A percentile compares a stretch with the other conserved stretches of the same genome.
Evolutionary conservation across 2,113 vertebrate genomes (phyloP).

Genomic region (pig (Sus scrofa)): DNA sequence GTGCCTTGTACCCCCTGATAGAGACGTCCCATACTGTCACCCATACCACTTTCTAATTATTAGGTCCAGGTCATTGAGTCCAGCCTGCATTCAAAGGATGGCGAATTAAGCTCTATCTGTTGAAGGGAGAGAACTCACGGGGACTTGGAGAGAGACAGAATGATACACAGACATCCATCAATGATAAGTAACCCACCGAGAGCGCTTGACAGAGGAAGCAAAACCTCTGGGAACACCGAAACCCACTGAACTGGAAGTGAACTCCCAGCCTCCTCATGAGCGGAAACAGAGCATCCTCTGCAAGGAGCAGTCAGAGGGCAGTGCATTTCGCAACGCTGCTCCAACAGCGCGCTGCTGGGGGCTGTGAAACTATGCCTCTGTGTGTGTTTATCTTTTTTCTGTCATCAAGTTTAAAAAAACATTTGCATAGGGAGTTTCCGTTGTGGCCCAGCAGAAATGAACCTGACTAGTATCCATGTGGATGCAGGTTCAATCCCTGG

Average conservation of each 20-base stretch:
- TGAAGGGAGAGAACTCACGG: not conserved
- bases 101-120: not conserved
- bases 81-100: not conserved
- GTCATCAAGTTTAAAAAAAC: too few species aligned
- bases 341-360: accelerated
- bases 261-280: not conserved
- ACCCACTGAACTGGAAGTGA: accelerated
- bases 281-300: not conserved
- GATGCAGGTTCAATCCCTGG: too few species aligned
- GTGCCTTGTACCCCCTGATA: not conserved
- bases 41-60: not conserved
- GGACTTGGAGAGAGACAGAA: not conserved
- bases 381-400: too few species aligned
- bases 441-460: too few species aligned
- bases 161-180: not conserved
- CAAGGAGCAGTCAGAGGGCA: too few species aligned
- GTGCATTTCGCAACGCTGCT: accelerated
- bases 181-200: not conserved
- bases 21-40: not conserved
- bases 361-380: accelerated
- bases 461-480: too few species aligned
- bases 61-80: not conserved
- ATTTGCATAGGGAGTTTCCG: too few species aligned
- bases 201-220: not conserved
- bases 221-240: not conserved